These are phyloP conservation scores for Pongo abelii DNA, from an alignment of 2,113 vertebrate genomes.

Conservation along the genomic window DNA sequence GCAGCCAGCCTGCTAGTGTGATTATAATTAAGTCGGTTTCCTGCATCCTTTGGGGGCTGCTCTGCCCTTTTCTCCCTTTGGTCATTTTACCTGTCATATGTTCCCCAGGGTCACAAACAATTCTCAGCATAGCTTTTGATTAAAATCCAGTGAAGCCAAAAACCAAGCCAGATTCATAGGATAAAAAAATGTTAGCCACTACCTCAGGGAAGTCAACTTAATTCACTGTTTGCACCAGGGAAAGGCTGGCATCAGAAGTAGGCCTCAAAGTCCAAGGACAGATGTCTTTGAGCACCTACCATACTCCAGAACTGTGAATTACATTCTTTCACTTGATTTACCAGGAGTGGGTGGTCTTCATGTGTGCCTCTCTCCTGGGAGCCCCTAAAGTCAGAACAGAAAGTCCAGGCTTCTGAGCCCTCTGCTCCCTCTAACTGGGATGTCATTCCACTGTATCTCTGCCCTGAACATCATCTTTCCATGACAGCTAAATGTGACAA, in stretches of 20 bases:
- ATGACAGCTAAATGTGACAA: background rate
- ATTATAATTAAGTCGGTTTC: background rate
- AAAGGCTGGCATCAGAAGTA: background rate
- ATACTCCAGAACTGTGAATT: accelerated
- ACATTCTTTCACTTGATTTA: background rate
- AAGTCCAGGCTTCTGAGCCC: background rate
- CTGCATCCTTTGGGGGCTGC: background rate
- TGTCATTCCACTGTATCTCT: accelerated
- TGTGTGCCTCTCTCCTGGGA: background rate
- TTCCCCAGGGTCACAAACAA: background rate
- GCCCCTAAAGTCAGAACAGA: background rate
- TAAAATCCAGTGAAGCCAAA: conserved; percentile 62
- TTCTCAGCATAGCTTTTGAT: conserved; percentile 51
- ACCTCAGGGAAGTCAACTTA: background rate
- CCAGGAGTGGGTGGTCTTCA: background rate
- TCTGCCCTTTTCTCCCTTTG: background rate
- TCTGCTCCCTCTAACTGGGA: background rate
- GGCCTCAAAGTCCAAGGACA: accelerated
- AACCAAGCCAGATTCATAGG: background rate
- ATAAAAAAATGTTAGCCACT: background rate
- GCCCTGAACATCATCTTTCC: background rate
- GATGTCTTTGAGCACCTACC: background rate
- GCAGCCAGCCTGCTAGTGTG: background rate
- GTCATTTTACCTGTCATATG: conserved; percentile 13
- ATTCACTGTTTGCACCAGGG: background rate